Conservation (phyloP, 2,888 invertebrate species). For the Spilosoma lubricipeda region DNA sequence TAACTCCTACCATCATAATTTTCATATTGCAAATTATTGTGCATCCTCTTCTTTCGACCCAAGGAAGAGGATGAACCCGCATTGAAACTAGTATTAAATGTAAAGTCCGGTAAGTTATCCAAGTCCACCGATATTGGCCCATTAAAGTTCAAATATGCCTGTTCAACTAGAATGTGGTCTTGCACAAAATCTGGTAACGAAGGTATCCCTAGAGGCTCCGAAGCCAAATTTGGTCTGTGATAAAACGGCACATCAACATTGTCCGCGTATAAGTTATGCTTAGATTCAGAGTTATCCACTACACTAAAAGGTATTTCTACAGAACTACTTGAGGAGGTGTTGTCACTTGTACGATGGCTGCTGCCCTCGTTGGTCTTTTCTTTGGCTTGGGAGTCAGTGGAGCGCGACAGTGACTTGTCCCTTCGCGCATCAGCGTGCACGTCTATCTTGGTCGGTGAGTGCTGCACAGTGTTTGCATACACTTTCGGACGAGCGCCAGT, state of each 20-base stretch:
- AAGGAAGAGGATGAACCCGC: slow-evolving; percentile 74
- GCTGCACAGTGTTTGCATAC: slow-evolving; percentile 82
- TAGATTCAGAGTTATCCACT: slow-evolving; percentile 81
- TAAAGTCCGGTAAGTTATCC: slow-evolving; percentile 90
- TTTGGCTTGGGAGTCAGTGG: slow-evolving; percentile 73
- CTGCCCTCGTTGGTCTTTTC: slow-evolving; percentile 69
- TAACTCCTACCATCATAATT: slow-evolving; percentile 71
- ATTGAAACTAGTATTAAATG: slow-evolving; percentile 85
- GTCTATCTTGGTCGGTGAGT: slow-evolving; percentile 79
- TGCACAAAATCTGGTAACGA: slow-evolving; percentile 95
- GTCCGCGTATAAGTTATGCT: slow-evolving; percentile 81
- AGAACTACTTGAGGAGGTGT: slow-evolving; percentile 78
- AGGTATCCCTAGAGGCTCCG: slow-evolving; percentile 85
- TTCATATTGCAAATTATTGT: slow-evolving; percentile 41
- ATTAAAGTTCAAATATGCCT: slow-evolving; percentile 88
- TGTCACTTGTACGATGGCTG: slow-evolving; percentile 72
- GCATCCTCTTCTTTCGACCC: slow-evolving; percentile 68
- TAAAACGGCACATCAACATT: slow-evolving; percentile 75
- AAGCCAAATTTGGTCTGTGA: slow-evolving; percentile 78
- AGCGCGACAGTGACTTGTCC: slow-evolving; percentile 72
- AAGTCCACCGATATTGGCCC: slow-evolving; percentile 86
- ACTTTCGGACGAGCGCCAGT: slow-evolving; percentile 94
- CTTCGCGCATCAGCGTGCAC: slow-evolving; percentile 70
- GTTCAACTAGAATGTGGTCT: slow-evolving; percentile 94
- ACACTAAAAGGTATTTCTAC: slow-evolving; percentile 82